These are phyloP conservation scores for Piezodorus guildinii DNA, from an alignment of 1,140 invertebrate genomes.

Conservation along the genomic window DNA sequence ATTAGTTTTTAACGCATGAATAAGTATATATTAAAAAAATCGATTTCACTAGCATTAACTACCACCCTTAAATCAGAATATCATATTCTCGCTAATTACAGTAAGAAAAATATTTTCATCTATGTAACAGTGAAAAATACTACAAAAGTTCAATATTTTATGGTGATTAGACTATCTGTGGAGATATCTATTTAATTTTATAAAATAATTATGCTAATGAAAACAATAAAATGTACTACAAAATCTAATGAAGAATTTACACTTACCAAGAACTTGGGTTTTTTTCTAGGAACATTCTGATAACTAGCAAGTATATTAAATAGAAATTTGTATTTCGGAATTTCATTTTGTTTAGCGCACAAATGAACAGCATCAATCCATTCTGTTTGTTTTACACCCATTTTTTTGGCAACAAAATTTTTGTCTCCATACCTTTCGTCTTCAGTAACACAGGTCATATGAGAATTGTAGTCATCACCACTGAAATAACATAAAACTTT, in stretches of 20 bases:
- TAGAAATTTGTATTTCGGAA: not conserved
- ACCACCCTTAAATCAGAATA: no score
- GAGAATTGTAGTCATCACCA: conserved; percentile 9
- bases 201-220: no score
- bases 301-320: not conserved
- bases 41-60: no score
- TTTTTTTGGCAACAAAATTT: conserved; percentile 4
- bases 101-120: no score
- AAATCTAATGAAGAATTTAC: not conserved
- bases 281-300: conserved; percentile 18
- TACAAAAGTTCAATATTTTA: no score
- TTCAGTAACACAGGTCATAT: conserved; percentile 21
- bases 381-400: conserved; percentile 13
- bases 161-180: no score
- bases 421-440: conserved; percentile 20
- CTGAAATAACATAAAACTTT: conserved; percentile 9
- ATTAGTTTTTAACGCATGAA: no score
- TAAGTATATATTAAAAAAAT: no score
- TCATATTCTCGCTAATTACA: no score
- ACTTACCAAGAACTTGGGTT: conserved; percentile 22
- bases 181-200: no score
- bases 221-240: no score
- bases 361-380: conserved; percentile 14
- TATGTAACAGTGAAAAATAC: no score
- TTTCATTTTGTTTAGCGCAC: not conserved